These are phyloP conservation scores for Drosophila histrio DNA, from an alignment of 2,888 invertebrate genomes.

Conservation along the genomic window DNA sequence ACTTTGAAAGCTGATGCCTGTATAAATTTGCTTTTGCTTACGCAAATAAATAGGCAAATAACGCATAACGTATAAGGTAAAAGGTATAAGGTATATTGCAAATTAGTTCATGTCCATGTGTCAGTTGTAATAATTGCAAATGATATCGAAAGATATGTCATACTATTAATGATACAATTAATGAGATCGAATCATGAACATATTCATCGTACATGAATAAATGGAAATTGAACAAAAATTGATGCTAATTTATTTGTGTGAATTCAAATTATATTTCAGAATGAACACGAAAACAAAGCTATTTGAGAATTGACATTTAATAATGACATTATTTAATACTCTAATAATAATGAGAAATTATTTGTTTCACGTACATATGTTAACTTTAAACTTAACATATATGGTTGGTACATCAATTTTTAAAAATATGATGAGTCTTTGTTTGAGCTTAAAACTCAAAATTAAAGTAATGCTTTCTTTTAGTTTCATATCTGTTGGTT, in stretches of 20 bases:
- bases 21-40: background rate
- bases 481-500: no score
- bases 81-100: background rate
- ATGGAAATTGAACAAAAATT: slow-evolving; percentile 1
- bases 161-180: slow-evolving; percentile 39
- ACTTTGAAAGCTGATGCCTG: background rate
- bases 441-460: no score
- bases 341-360: background rate
- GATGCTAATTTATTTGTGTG: slow-evolving; percentile 16
- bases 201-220: slow-evolving; percentile 7
- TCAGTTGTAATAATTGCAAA: slow-evolving; percentile 31
- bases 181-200: slow-evolving; percentile 3
- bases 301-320: background rate
- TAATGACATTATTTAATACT: no score
- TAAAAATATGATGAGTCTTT: no score
- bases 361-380: background rate
- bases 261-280: slow-evolving; percentile 13
- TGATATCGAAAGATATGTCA: slow-evolving; percentile 20
- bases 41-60: background rate
- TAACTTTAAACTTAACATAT: no score
- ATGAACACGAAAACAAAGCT: background rate
- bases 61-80: background rate
- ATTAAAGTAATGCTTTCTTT: no score
- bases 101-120: slow-evolving; percentile 9
- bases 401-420: no score